Evolutionary conservation across 2,888 invertebrate genomes (phyloP).

Genomic region (Trissonchulus sp.): DNA sequence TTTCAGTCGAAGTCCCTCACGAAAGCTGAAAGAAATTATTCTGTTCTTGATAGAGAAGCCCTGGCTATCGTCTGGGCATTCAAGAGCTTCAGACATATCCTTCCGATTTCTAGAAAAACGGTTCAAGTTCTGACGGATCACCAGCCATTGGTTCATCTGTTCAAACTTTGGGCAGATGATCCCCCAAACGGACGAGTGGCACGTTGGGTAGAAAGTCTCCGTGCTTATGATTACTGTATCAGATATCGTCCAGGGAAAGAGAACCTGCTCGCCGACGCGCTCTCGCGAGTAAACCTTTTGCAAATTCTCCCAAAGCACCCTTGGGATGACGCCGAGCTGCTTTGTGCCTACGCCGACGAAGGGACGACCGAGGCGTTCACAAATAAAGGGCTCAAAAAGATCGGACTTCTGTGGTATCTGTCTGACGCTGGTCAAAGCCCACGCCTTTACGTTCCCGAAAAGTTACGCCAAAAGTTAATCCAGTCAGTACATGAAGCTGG

Average conservation of each 20-base stretch:
- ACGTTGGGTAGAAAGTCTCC: neutral
- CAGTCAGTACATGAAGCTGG: too few relatives aligned
- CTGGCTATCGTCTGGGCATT: conserved; percentile 35
- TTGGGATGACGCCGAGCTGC: too few relatives aligned
- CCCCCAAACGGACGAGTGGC: neutral
- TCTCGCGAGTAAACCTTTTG: too few relatives aligned
- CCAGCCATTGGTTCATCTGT: conserved; percentile 12
- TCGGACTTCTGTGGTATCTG: too few relatives aligned
- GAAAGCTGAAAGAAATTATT: conserved; percentile 33
- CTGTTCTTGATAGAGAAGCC: conserved; percentile 31
- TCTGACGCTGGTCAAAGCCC: too few relatives aligned
- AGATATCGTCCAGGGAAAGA: neutral
- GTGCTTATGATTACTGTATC: conserved; percentile 1
- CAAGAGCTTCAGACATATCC: conserved; percentile 26
- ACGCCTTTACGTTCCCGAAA: too few relatives aligned
- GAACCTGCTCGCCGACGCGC: conserved; percentile 7
- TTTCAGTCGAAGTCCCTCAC: conserved; percentile 17
- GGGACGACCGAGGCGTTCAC: too few relatives aligned
- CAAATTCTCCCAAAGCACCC: too few relatives aligned
- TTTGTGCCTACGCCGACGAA: too few relatives aligned
- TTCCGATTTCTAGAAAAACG: neutral
- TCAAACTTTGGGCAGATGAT: too few relatives aligned
- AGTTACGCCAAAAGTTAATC: too few relatives aligned
- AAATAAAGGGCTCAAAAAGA: too few relatives aligned
- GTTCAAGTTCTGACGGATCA: conserved; percentile 28